phyloP scores from a whole-genome alignment of 2,888 invertebrate species.

The Heliconius ethilla region DNA sequence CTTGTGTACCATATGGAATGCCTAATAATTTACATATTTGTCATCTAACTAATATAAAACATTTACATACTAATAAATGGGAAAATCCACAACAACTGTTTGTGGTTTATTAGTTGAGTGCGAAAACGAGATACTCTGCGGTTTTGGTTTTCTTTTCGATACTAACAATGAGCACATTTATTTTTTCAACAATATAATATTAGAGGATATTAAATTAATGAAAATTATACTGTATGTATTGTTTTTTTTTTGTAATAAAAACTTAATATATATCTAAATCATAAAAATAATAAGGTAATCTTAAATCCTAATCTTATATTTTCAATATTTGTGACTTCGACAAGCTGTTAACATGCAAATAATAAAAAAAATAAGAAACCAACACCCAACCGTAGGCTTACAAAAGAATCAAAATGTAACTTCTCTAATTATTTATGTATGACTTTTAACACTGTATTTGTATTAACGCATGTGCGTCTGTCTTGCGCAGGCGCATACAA shows the following conservation, averaged over 20 bases:
- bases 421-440: slow-evolving; percentile 44
- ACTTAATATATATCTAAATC: too few species aligned
- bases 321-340: too few species aligned
- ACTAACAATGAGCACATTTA: not conserved
- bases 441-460: slow-evolving; percentile 42
- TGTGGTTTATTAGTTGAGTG: slow-evolving; percentile 13
- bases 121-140: slow-evolving; percentile 11
- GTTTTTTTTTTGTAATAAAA: too few species aligned
- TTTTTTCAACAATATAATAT: not conserved
- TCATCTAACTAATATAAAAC: too few species aligned
- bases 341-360: not conserved
- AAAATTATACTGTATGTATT: too few species aligned
- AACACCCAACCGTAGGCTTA: not conserved
- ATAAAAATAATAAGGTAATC: not conserved
- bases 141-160: not conserved
- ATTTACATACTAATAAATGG: not conserved
- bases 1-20: too few species aligned
- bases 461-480: slow-evolving; percentile 38
- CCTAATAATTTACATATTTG: too few species aligned
- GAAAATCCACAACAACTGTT: slow-evolving; percentile 1
- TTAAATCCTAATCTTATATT: too few species aligned
- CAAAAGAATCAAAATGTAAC: slow-evolving; percentile 27
- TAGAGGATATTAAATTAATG: too few species aligned
- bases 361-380: not conserved
- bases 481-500: slow-evolving; percentile 44